Evolutionary conservation across 2,888 invertebrate species (phyloP).

Genomic region (Watsonalla binaria): DNA sequence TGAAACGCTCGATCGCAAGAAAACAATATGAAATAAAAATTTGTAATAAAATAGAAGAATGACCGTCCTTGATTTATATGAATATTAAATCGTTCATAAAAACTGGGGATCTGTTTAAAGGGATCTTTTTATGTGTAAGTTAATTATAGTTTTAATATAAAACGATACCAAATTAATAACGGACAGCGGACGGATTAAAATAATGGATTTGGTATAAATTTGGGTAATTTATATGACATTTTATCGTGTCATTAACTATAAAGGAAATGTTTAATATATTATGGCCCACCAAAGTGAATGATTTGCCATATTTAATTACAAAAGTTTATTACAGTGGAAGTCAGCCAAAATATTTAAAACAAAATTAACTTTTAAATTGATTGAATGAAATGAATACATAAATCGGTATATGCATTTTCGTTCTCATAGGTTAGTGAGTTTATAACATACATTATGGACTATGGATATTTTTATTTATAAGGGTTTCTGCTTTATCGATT

Average conservation of each 20-base stretch:
- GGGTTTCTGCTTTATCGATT: too few relatives aligned
- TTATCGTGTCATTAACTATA: conserved; percentile 42
- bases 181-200: conserved; percentile 61
- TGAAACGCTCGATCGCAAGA: conserved; percentile 17
- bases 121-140: conserved; percentile 60
- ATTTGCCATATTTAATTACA: neutral
- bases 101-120: conserved; percentile 58
- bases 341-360: too few relatives aligned
- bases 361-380: too few relatives aligned
- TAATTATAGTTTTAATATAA: conserved; percentile 74
- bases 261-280: conserved; percentile 16
- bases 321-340: neutral
- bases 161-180: conserved; percentile 69
- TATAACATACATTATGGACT: too few relatives aligned
- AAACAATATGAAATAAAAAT: conserved; percentile 36
- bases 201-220: conserved; percentile 69
- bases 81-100: conserved; percentile 63
- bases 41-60: conserved; percentile 58
- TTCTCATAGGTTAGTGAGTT: too few relatives aligned
- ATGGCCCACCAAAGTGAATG: conserved; percentile 1
- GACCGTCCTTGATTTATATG: conserved; percentile 57
- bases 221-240: conserved; percentile 61
- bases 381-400: too few relatives aligned
- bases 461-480: too few relatives aligned
- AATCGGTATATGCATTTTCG: too few relatives aligned